Percentiles rank a stretch among this genome's conserved stretches.
Conservation (phyloP, 1,140 invertebrate genomes). For the Chlorops oryzae region DNA sequence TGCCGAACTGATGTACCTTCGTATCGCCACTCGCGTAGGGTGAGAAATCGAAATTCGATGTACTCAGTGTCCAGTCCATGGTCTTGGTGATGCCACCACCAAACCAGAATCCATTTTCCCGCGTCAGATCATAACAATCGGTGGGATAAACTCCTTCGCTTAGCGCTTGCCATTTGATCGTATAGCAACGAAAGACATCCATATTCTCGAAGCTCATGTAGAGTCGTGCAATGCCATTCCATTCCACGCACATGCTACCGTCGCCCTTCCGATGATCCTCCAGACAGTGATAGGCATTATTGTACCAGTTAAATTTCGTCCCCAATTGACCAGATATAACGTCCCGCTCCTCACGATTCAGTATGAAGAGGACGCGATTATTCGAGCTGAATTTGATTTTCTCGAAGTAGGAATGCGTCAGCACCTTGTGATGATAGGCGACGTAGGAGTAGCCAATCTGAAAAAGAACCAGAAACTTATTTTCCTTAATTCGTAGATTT, state of each 20-base stretch:
- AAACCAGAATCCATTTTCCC: constrained; percentile 66
- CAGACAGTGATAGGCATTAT: constrained; percentile 65
- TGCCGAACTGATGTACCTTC: constrained; percentile 71
- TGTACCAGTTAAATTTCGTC: constrained; percentile 49
- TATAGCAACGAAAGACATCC: constrained; percentile 65
- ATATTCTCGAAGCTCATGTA: constrained; percentile 59
- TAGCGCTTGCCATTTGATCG: constrained; percentile 73
- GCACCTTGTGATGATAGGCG: constrained; percentile 72
- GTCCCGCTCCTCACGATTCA: constrained; percentile 62
- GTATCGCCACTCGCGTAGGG: constrained; percentile 78
- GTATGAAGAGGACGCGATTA: constrained; percentile 67
- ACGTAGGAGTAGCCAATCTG: constrained; percentile 72
- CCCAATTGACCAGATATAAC: constrained; percentile 67
- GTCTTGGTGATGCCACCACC: constrained; percentile 72
- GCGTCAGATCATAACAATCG: constrained; percentile 75
- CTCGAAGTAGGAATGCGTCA: constrained; percentile 75
- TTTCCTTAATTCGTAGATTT: not conserved
- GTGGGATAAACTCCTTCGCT: constrained; percentile 58
- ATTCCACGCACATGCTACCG: constrained; percentile 69
- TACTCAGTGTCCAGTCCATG: constrained; percentile 73
- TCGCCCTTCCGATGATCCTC: constrained; percentile 54
- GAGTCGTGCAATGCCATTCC: constrained; percentile 67
- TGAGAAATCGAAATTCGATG: constrained; percentile 61
- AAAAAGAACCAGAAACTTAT: not conserved
- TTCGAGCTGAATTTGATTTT: constrained; percentile 77